Base-by-base conservation (phyloP, 2,113 vertebrate species). In the Sinocyclocheilus anshuiensis region DNA sequence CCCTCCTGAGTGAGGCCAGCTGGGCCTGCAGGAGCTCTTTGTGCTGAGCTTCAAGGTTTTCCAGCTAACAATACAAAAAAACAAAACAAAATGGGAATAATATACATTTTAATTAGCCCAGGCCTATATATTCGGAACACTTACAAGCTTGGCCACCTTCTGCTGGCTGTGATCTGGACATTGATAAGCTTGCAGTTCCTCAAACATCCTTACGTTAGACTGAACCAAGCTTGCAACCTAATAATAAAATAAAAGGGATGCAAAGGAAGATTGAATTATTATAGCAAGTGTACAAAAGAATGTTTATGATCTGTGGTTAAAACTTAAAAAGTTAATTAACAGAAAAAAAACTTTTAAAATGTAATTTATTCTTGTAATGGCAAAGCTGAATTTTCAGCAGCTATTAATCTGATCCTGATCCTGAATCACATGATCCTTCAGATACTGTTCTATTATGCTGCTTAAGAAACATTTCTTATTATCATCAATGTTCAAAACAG, bases 11-110 rank as follows among this genome's bases (percentile, higher is more conserved):
- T 16, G 87, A 88, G 59, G 87, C 90, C 55, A 93, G 86, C 84
- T 93, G 91, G 55, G 90, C 89, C 74, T 90, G 89, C 39, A 93
- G 87, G 10, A 93, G 90, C 24, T 90, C 84, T 15, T 88, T 90
- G 81, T 93, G 91, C 77, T 93, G 91, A 4, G 61, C 76, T 81
- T 92, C 90, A 85, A 93, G 83, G 72, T 81, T 90, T 48, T 91
- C 88, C 83, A 93, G 82, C 91, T 93, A 9, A 67, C 15, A 77
- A 79, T 16, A 83, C 2, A 2, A 77, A 59, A 59, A 2, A 36
- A 45, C 12, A 86, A 12, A 85, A 24, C 8, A 39, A 87, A 26
- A 29, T 65, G 16, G 15, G 15, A 69, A 16, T 9, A 33, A 69
- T 69, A 36, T 36, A 3, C 2, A 69, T 18, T 69, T 69, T 15